Evolutionary conservation across 2,888 invertebrate genomes (phyloP).

Genomic region (Sinohyriopsis cumingii): DNA sequence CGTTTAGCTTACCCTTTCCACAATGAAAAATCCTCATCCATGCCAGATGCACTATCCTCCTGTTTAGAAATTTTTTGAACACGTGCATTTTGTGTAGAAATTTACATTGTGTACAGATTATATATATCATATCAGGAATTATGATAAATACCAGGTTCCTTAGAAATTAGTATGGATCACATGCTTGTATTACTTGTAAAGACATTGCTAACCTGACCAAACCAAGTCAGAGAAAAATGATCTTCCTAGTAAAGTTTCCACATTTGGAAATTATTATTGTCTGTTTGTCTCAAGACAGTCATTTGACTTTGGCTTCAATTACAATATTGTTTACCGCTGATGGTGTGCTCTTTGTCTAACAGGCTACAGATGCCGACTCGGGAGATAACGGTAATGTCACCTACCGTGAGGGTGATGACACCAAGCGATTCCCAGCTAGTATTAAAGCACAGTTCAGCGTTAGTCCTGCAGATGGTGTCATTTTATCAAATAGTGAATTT

Average conservation of each 20-base stretch:
- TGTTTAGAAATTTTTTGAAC: too few relatives aligned
- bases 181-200: not conserved
- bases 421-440: conserved; percentile 76
- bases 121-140: too few relatives aligned
- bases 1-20: too few relatives aligned
- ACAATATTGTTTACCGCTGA: too few relatives aligned
- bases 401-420: conserved; percentile 74
- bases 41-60: too few relatives aligned
- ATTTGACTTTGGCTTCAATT: too few relatives aligned
- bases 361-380: conserved; percentile 90
- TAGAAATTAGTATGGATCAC: too few relatives aligned
- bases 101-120: too few relatives aligned
- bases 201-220: not conserved
- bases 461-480: conserved; percentile 17
- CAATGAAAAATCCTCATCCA: too few relatives aligned
- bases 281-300: too few relatives aligned
- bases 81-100: too few relatives aligned
- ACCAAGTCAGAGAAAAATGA: not conserved
- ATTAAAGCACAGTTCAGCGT: conserved; percentile 25
- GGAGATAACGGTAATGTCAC: conserved; percentile 86
- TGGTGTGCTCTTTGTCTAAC: conserved; percentile 7
- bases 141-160: too few relatives aligned
- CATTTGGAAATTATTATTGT: not conserved
- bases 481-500: conserved; percentile 27
- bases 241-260: not conserved